phyloP scores from a whole-genome alignment of 2,797 vertebrate genomes.

The Liparis tanakae region DNA sequence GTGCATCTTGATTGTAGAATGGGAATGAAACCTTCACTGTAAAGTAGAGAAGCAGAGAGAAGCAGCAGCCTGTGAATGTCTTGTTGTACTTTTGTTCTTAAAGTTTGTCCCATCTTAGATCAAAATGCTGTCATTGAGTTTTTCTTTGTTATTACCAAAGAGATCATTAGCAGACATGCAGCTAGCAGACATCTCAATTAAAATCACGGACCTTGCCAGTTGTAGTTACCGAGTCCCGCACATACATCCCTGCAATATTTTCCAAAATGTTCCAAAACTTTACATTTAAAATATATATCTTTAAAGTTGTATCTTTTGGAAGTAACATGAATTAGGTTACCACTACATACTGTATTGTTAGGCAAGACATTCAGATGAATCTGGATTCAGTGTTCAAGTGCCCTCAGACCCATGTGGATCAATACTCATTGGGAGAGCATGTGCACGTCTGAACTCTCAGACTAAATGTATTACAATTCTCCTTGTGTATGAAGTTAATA shows the following conservation, averaged over 20 bases:
- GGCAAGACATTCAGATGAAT: neutral
- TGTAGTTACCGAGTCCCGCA: neutral
- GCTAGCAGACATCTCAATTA: neutral
- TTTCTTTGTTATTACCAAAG: neutral
- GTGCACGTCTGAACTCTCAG: neutral
- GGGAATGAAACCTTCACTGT: neutral
- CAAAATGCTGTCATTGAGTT: neutral
- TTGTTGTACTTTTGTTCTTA: neutral
- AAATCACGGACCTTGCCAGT: neutral
- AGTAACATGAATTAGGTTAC: neutral
- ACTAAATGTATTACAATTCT: neutral
- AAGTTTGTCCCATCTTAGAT: neutral
- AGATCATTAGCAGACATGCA: neutral
- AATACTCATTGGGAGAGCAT: neutral
- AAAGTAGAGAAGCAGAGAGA: neutral
- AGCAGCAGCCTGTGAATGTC: neutral
- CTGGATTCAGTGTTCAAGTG: neutral
- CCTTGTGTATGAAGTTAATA: constrained; percentile 3
- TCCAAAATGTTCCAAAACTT: neutral
- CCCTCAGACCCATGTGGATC: neutral
- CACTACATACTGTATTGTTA: neutral
- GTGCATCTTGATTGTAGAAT: neutral
- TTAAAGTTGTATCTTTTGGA: neutral
- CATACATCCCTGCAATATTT: neutral
- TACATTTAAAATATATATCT: neutral